Conservation (phyloP, 2,888 invertebrate genomes). For the Leistus spinibarbis region DNA sequence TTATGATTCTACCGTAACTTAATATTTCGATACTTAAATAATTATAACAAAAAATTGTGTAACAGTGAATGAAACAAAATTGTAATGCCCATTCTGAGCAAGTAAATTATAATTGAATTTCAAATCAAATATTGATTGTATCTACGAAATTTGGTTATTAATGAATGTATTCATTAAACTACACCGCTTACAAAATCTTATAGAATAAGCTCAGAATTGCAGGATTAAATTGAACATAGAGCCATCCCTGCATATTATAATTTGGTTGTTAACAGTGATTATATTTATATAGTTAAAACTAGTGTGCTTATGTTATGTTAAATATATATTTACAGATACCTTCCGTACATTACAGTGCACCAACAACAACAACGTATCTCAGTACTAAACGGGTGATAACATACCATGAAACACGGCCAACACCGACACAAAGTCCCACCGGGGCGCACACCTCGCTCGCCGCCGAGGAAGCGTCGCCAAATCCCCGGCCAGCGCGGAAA, state of each 20-base stretch:
- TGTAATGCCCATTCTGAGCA: too few species aligned
- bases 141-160: too few species aligned
- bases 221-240: not conserved
- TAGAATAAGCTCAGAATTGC: not conserved
- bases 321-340: constrained; percentile 56
- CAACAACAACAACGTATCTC: constrained; percentile 62
- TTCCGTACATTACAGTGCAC: constrained; percentile 61
- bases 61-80: too few species aligned
- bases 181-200: too few species aligned
- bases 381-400: constrained; percentile 57
- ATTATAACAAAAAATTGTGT: too few species aligned
- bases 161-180: too few species aligned
- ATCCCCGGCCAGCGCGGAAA: constrained; percentile 63
- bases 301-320: not conserved
- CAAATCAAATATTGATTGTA: too few species aligned
- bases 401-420: constrained; percentile 60
- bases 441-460: constrained; percentile 57
- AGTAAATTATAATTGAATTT: too few species aligned
- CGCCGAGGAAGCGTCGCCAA: constrained; percentile 56
- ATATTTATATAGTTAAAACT: not conserved
- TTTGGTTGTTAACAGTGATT: not conserved
- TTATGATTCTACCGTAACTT: too few species aligned
- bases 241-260: not conserved
- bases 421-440: constrained; percentile 63
- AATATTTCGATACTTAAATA: too few species aligned